Evolutionary conservation across 2,797 vertebrate species (phyloP).

Genomic region (Echiichthys vipera): DNA sequence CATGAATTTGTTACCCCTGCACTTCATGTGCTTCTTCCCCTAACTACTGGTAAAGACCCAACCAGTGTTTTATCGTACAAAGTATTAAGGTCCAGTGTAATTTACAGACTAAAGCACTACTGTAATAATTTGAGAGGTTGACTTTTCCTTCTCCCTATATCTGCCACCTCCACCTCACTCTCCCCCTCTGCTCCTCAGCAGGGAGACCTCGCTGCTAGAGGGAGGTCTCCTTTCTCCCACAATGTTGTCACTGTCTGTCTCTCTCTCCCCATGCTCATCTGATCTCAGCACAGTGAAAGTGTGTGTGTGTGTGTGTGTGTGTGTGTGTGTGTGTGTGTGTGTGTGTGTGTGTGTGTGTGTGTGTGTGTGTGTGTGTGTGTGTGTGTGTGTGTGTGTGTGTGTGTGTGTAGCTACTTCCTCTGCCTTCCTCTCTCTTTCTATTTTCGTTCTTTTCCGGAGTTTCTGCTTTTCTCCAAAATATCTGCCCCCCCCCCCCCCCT

Average conservation of each 20-base stretch:
- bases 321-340: background rate
- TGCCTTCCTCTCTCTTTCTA: constrained; percentile 43
- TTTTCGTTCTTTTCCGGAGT: constrained; percentile 54
- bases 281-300: constrained; percentile 48
- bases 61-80: background rate
- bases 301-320: constrained; percentile 9
- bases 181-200: constrained; percentile 5
- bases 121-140: background rate
- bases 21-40: background rate
- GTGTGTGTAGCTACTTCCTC: constrained; percentile 31
- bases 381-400: background rate
- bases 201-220: constrained; percentile 44
- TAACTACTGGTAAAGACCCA: background rate
- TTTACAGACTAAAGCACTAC: background rate
- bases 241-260: constrained; percentile 65
- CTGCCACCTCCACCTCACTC: background rate
- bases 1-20: background rate
- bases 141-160: background rate
- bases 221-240: constrained; percentile 52
- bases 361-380: constrained; percentile 12
- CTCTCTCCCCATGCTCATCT: constrained; percentile 45
- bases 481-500: constrained; percentile 26
- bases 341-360: constrained; percentile 25
- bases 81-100: background rate
- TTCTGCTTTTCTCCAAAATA: constrained; percentile 43